These are phyloP conservation scores for Dryomyza anilis DNA, from an alignment of 2,888 invertebrate genomes.

Conservation along the genomic window DNA sequence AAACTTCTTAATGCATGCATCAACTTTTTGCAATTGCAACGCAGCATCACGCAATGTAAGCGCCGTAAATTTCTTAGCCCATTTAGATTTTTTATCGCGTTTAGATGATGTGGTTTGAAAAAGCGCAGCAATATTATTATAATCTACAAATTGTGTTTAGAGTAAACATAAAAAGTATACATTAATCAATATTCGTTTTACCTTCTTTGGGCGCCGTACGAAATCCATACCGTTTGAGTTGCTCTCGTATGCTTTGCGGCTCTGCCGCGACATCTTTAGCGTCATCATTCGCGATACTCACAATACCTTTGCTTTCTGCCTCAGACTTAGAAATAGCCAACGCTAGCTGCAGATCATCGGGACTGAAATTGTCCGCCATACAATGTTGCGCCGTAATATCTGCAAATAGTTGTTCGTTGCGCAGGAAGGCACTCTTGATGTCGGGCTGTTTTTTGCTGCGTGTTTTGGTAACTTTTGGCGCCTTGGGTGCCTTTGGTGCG, in stretches of 20 bases:
- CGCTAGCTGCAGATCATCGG: constrained; percentile 71
- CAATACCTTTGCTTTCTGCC: constrained; percentile 40
- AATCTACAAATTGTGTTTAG: constrained; percentile 42
- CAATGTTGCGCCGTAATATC: constrained; percentile 57
- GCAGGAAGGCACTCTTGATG: constrained; percentile 53
- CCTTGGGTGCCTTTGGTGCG: constrained; percentile 8
- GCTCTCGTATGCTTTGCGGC: constrained; percentile 59
- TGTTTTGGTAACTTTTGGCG: constrained; percentile 16
- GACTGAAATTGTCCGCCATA: constrained; percentile 64
- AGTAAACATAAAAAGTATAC: neutral
- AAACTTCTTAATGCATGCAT: constrained; percentile 44
- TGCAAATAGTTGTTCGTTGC: constrained; percentile 55
- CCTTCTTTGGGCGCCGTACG: constrained; percentile 50
- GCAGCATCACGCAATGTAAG: constrained; percentile 52
- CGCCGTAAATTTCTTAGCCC: constrained; percentile 58
- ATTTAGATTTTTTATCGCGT: constrained; percentile 47
- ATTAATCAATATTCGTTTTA: constrained; percentile 28
- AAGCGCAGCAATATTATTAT: constrained; percentile 42
- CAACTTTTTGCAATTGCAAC: constrained; percentile 46
- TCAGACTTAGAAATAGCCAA: constrained; percentile 70
- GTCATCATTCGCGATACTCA: constrained; percentile 27
- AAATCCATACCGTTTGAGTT: constrained; percentile 70
- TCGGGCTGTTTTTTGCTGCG: constrained; percentile 47
- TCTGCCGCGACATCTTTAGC: constrained; percentile 35
- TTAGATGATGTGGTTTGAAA: constrained; percentile 37